Percentiles rank a stretch among this genome's conserved stretches.
Evolutionary conservation across 2,888 invertebrate species (phyloP).

Genomic region (Thelaira solivaga): DNA sequence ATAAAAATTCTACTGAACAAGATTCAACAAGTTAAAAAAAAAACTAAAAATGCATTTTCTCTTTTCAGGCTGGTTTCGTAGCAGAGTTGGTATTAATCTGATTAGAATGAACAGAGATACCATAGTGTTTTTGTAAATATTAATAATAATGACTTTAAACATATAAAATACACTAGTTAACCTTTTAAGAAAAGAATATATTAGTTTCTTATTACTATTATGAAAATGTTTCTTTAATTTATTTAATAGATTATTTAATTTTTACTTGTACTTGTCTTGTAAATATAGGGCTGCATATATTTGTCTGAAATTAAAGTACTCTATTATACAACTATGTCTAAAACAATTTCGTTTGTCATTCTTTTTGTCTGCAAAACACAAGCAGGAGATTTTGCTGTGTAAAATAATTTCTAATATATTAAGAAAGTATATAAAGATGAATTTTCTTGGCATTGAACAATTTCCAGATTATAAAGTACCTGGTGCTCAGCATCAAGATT

Average conservation of each 20-base stretch:
- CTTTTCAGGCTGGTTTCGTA: constrained; percentile 17
- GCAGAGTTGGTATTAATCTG: constrained; percentile 45
- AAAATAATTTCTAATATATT: constrained; percentile 11
- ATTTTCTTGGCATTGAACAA: constrained; percentile 68
- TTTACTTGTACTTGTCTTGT: no score
- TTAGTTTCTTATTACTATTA: no score
- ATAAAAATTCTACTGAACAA: constrained; percentile 30
- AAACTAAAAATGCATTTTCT: constrained; percentile 47
- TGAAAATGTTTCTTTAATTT: no score
- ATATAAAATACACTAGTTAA: no score
- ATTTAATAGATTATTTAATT: no score
- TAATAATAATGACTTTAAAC: no score
- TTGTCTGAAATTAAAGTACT: background rate
- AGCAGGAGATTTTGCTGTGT: background rate
- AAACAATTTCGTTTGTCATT: constrained; percentile 68
- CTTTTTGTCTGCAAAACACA: constrained; percentile 32
- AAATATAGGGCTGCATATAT: background rate
- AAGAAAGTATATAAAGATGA: constrained; percentile 63
- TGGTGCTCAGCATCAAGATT: constrained; percentile 78
- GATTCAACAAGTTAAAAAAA: constrained; percentile 53
- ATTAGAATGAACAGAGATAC: constrained; percentile 28
- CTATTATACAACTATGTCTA: constrained; percentile 23
- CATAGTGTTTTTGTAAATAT: no score
- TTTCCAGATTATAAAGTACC: constrained; percentile 76
- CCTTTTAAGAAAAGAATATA: no score